Evolutionary conservation across 2,113 vertebrate species (phyloP), one percentile per base, ranked within the genome.

Genomic region (Pipa parva): DNA sequence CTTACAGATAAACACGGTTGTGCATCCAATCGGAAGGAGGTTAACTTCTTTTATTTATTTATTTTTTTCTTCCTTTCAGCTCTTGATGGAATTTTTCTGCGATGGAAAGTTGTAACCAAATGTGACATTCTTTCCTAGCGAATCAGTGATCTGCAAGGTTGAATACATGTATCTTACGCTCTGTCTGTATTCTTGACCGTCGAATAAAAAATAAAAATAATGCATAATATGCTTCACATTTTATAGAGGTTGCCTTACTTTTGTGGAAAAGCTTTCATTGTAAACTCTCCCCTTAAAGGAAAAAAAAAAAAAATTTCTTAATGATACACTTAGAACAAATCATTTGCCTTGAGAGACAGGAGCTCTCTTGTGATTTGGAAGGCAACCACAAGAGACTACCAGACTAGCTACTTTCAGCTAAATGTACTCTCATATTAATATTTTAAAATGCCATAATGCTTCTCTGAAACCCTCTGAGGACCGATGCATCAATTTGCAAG

Each of bases 381-480:
- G 85, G 82, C 88, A 93, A 89, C 87, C 92, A 89, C 90, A 76
- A 85, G 92, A 95, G 95, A 93, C 91, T 92, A 90, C 87, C 82
- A 87, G 83, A 84, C 86, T 82, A 91, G 92, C 92, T 90, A 89
- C 94, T 93, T 92, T 88, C 91, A 84, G 88, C 94, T 95, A 97
- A 99, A 99, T 99, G 95, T 93, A 95, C 93, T 96, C 89, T 93
- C 92, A 93, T 95, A 99, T 99, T 97, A 98, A 98, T 98, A 97
- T 98, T 99, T 98, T 94, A 99, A 95, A 97, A 94, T 88, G 89
- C 94, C 91, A 92, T 97, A 97, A 97, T 97, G 95, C 89, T 88
- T 91, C 90, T 87, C 86, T 84, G 85, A 91, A 93, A 91, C 87
- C 85, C 92, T 89, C 90, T 79, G 88, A 93, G 90, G 94, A 95